Evolutionary conservation across 2,888 invertebrate species (phyloP), one percentile per base, ranked within the genome.

Genomic region (Cerceris ruficornis): DNA sequence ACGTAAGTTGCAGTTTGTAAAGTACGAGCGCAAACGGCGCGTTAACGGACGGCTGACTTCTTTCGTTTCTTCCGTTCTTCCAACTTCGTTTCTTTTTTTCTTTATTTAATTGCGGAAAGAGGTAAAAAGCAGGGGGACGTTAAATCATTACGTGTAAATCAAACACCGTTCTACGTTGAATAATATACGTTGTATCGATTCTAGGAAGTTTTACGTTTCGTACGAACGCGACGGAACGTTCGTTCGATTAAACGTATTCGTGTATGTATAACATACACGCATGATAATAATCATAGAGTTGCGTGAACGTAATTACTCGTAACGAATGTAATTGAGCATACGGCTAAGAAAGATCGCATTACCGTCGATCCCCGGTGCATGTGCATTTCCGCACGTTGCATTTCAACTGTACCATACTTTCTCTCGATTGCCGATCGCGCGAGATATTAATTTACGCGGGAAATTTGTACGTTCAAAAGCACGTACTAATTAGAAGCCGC

Each of bases 301-400:
- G 75, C 77, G 80, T 71, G 77, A 64, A 73, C 52, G 62, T 80
- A 75, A 83, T 80, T 83, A 73, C 83, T 80, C 73, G 65, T 79
- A 75, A 80, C 69, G 72, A 74, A 71, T 83, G 76, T 67, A 69
- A 72, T 68, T 60, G 54, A 65, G 72, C 42, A 13, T 59, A 59
- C 59, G 42, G 17, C 9, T 57, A 39, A 57, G 57, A 57, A 61
- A 50, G 72, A 68, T 64, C 64, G 64, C 46, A 42, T 72, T 70
- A 69, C 72, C 77, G 77, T 41, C 41, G n/a, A n/a, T 50, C 13
- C n/a, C 50, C n/a, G 6, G n/a, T n/a, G 9, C 6, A 50, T 13
- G n/a, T 46, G 46, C 11, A 46, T 46, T 46, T 8, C 9, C 11
- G 11, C 46, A 46, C 46, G 9, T 46, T 46, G 9, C 11, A 46